A percentile compares a stretch with the other conserved stretches of the same genome.
phyloP scores from a whole-genome alignment of 2,113 vertebrate genomes.

The Gymnobelideus leadbeateri region DNA sequence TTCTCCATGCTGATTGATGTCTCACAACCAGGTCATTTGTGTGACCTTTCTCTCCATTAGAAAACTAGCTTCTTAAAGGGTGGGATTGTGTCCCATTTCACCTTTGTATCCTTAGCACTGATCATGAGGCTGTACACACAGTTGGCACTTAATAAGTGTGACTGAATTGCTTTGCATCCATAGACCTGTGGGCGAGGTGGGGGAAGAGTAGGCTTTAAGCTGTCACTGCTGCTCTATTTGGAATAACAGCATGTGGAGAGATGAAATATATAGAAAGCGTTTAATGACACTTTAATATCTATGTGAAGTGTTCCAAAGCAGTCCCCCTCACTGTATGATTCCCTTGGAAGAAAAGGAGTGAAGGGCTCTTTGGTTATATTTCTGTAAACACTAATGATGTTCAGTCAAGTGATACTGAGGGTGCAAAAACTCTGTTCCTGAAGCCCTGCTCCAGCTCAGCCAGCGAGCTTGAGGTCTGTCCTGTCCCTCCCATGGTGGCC shows the following conservation, averaged over 20 bases:
- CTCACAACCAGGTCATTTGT: background rate
- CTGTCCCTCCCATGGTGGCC: background rate
- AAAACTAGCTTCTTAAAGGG: background rate
- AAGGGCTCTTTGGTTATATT: background rate
- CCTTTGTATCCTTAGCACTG: background rate
- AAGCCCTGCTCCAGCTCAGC: background rate
- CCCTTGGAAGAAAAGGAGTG: background rate
- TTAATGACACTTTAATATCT: slow-evolving; percentile 7
- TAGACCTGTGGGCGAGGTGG: background rate
- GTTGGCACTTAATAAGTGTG: background rate
- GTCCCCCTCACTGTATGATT: background rate
- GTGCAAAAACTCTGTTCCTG: background rate
- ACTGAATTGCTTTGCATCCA: background rate
- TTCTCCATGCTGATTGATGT: background rate
- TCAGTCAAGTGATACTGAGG: background rate
- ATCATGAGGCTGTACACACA: background rate
- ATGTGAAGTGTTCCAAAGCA: slow-evolving; percentile 2
- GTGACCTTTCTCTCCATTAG: background rate
- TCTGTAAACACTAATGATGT: slow-evolving; percentile 3
- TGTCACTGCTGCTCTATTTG: slow-evolving; percentile 1
- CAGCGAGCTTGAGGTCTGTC: background rate
- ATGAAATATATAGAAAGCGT: slow-evolving; percentile 1
- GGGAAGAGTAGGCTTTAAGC: background rate
- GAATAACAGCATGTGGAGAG: background rate
- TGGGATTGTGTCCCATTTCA: background rate